Base-by-base conservation (phyloP, 92 coral and sea anemone genomes). In the Porites lobata region DNA sequence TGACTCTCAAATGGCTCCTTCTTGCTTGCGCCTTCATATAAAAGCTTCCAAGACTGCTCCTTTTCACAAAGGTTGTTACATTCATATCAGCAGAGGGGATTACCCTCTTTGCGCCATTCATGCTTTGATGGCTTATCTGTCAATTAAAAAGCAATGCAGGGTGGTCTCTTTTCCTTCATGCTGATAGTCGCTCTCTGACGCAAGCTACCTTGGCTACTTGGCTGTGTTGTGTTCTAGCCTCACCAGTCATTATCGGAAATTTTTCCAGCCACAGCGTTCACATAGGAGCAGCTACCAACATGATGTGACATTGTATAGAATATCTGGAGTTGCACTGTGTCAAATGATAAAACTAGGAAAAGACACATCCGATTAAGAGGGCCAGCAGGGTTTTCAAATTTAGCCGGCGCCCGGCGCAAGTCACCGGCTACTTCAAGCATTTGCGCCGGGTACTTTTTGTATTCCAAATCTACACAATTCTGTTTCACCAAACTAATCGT, bases 31-130 rank as follows among this genome's bases (percentile, higher is more conserved):
- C 1, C 32, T 89, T 8, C 65, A 69, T 8, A 77, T 90, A 29
- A 90, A 90, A 62, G 86, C 89, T 1, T 89, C 92, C 32, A 84
- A 89, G 78, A 84, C 92, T 3, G 85, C 85, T 43, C 81, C 86
- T 1, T 85, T 85, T 63, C 85, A 76, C 14, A 71, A 57, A 47
- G 85, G 89, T 15, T 87, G 86, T 56, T 81, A 12, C 24, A 43
- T 67, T 19, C 72, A 67, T 67, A 67, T 67, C 24, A 43, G 72
- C 10, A 8, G 38, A 10, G 29, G 7, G 9, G 38, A 20, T 13
- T 22, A 20, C 8, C 72, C 72, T 12, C 12, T 67, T 8, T 67
- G 72, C 10, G 72, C 72, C 8, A 7, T 67, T 8, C 72, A 67
- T 3, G 72, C 72, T 5, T 7, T 67, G 38, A 20, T 67, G 32